Base-by-base conservation (phyloP, 2,113 vertebrate genomes). In the Paralichthys olivaceus region DNA sequence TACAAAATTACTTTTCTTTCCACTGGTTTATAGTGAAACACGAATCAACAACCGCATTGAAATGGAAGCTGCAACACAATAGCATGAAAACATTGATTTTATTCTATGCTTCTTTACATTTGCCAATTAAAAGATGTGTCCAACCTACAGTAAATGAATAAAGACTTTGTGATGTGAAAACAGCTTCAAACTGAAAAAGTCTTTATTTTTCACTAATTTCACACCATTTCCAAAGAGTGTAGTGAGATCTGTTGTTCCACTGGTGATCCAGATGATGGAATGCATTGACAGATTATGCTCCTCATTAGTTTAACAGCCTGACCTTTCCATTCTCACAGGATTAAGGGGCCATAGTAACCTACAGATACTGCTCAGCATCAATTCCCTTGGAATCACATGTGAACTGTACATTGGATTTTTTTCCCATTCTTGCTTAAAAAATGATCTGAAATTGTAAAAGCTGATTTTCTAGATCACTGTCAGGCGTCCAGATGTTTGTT, bases 401-500 rank as follows among this genome's bases (percentile, higher is more conserved):
- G 4, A 68, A 56, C 53, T 23, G 29, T 22, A 47, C 5, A 58
- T 32, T 9, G 34, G 12, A 6, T 2, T 1, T 1, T 40, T 34
- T 28, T 63, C 69, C 32, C 14, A 74, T 58, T 73, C 56, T 20
- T 13, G 37, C 19, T 73, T 40, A 40, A 59, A 85, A n/a, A 67
- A 75, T 60, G 14, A 77, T 53, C 22, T 59, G 43, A 15, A 53
- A 81, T 67, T 47, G 29, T 23, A 71, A 66, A 60, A 22, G 3
- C 22, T 58, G 29, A 15, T n/a, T 40, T 63, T 72, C 56, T 7
- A 22, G 6, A 72, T 74, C 53, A 13, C 40, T 54, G 11, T 95
- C 92, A 99, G 6, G 95, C 94, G n/a, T 99, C 96, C 87, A 99
- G 88, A 87, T 99, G 97, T 81, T 95, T 96, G 9, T 90, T 97